Base-by-base conservation (phyloP, 2,888 invertebrate genomes). In the Cephus runcator region DNA sequence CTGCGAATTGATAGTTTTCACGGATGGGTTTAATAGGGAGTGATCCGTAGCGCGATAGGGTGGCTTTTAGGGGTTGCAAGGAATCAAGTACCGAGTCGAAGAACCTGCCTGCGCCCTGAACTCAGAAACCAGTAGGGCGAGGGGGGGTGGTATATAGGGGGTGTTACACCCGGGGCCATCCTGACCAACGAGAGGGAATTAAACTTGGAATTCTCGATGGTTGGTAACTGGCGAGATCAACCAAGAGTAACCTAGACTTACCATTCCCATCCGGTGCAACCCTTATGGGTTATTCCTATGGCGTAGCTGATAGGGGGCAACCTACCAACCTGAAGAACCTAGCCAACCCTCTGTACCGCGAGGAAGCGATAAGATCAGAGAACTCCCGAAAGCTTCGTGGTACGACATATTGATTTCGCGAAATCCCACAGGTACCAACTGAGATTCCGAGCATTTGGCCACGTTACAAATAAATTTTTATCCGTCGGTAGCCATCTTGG, bases 401-500 rank as follows among this genome's bases (percentile, higher is more conserved):
- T 4, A 34, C 15, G 35, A 75, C 33, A 75, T 56, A 77, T 75
- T 75, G 40, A 77, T 77, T 75, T 69, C 69, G 11, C 15, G 15
- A 35, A 30, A 23, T 73, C 77, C 73, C 68, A 15, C 15, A 35
- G 77, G 56, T 23, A 56, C 56, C 56, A 56, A 56, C 56, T 23
- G 69, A 69, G 30, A 30, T 35, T 15, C 11, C 36, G 68, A 23
- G 36, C 1, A 56, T 36, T 75, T 69, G 71, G 34, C 30, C 31
- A 56, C 69, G 77, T 77, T 40, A 15, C 35, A 77, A 77, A 77
- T 77, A 23, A 69, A 71, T 75, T 75, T 75, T 40, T 34, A 34
- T 12, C 74, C 9, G 3, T n/a, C 23, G 74, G 23, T 2, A 40
- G 40, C 40, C 40, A 40, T 40, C 2, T 23, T 56, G 23, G 23